Evolutionary conservation across 2,888 invertebrate species (phyloP).

Genomic region (Athalia circularis): DNA sequence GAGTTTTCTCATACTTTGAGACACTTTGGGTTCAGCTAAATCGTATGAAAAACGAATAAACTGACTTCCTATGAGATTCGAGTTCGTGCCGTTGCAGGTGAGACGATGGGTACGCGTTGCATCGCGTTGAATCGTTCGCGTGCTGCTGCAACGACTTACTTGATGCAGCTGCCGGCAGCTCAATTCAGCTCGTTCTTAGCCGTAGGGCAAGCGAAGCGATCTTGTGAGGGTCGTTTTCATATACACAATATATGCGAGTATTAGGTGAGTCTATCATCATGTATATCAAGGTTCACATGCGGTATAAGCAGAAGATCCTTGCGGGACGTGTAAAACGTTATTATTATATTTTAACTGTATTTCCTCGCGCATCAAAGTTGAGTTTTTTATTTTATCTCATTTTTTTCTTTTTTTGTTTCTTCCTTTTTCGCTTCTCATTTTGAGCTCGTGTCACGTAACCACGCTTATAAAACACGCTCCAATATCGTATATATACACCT

Average conservation of each 20-base stretch:
- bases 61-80: no score
- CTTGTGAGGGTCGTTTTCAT: background rate
- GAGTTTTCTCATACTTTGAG: no score
- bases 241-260: background rate
- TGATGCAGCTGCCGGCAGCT: constrained; percentile 27
- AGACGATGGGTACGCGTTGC: constrained; percentile 56
- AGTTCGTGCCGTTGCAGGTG: constrained; percentile 68
- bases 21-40: no score
- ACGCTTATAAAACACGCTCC: constrained; percentile 5
- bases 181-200: background rate
- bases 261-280: no score
- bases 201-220: constrained; percentile 19
- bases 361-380: constrained; percentile 35
- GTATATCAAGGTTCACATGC: no score
- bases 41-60: no score
- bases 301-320: no score
- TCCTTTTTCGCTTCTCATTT: no score
- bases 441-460: constrained; percentile 23
- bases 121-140: constrained; percentile 68
- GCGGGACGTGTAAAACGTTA: constrained; percentile 34
- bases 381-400: background rate
- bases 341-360: constrained; percentile 19
- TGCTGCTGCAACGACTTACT: constrained; percentile 59
- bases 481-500: constrained; percentile 7
- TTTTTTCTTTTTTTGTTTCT: no score